These are phyloP conservation scores for Penelope pileata DNA, from an alignment of 2,113 vertebrate genomes.

Conservation along the genomic window DNA sequence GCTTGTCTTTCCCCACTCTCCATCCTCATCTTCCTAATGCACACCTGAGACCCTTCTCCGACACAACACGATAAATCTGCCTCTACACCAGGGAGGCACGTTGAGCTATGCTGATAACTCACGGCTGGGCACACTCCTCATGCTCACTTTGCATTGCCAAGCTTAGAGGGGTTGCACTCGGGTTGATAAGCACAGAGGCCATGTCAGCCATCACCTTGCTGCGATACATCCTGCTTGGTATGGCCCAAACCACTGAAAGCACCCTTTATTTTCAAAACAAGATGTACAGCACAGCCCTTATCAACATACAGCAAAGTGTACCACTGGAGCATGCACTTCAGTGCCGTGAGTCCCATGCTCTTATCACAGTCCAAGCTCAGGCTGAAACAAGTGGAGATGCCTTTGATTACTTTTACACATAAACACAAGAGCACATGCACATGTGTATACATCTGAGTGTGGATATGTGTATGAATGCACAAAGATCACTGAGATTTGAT, in stretches of 20 bases:
- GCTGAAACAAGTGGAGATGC: not conserved
- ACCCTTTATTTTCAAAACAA: not conserved
- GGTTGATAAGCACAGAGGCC: constrained; percentile 11
- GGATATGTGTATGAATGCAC: fast-evolving
- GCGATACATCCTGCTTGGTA: not conserved
- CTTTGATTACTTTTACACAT: not conserved
- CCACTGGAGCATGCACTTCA: not conserved
- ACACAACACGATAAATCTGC: not conserved
- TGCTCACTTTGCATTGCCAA: not conserved
- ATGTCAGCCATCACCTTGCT: not conserved
- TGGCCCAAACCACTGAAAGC: not conserved
- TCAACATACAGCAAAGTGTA: not conserved
- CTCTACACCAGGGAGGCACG: not conserved
- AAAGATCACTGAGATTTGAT: not conserved
- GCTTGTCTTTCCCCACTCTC: not conserved
- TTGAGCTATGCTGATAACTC: not conserved
- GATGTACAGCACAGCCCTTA: not conserved
- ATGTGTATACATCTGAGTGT: fast-evolving
- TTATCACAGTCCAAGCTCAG: not conserved
- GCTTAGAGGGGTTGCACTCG: not conserved
- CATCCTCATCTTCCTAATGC: not conserved
- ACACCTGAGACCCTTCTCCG: not conserved
- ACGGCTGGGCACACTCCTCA: not conserved
- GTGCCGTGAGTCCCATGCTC: not conserved
- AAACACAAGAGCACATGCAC: fast-evolving